Conservation (phyloP, 2,113 vertebrate species). For the Melanotaenia duboulayi region DNA sequence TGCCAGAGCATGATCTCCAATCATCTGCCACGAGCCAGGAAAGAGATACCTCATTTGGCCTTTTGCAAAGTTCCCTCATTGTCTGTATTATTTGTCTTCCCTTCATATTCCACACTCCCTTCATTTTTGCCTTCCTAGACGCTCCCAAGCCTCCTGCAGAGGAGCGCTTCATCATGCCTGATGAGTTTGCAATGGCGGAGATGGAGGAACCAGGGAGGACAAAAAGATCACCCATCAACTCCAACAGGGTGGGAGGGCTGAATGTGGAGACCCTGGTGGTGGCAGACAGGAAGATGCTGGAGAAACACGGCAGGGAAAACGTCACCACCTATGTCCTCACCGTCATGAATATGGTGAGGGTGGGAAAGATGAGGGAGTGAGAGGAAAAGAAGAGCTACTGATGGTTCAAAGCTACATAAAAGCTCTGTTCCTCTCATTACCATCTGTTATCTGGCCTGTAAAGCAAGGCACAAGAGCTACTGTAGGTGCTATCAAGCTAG, state of each 20-base stretch:
- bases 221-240: constrained; percentile 88
- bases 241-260: constrained; percentile 86
- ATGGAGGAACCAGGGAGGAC: constrained; percentile 76
- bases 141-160: constrained; percentile 87
- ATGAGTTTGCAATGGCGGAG: constrained; percentile 84
- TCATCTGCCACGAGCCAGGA: constrained; percentile 60
- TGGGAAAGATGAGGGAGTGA: constrained; percentile 6
- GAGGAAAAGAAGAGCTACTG: not conserved
- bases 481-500: too few species aligned
- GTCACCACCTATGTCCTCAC: constrained; percentile 97
- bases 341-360: constrained; percentile 97
- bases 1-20: constrained; percentile 46
- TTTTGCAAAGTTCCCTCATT: constrained; percentile 69
- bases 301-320: constrained; percentile 93
- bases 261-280: constrained; percentile 98
- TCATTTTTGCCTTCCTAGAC: constrained; percentile 77
- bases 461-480: too few species aligned
- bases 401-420: rapidly evolving
- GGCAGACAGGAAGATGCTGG: constrained; percentile 96
- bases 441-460: too few species aligned
- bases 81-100: constrained; percentile 40
- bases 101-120: not conserved
- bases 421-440: too few species aligned
- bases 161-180: constrained; percentile 83
- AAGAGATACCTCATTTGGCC: constrained; percentile 62